Conservation (phyloP, 2,888 invertebrate genomes). For the Polyploca ridens region DNA sequence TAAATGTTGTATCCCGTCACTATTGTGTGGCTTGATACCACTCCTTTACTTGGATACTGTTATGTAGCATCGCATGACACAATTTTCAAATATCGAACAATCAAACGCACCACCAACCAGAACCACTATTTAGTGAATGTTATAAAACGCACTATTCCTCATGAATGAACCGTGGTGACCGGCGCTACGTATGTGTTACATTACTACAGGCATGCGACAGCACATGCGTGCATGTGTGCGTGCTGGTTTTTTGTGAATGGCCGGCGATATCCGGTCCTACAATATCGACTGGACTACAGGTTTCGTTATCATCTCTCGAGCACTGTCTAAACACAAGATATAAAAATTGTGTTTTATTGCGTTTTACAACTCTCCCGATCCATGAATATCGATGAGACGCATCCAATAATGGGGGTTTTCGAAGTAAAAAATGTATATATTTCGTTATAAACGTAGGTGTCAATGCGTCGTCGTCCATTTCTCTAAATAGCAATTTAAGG, state of each 20-base stretch:
- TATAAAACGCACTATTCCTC: constrained; percentile 70
- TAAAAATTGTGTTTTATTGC: constrained; percentile 83
- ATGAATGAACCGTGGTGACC: constrained; percentile 77
- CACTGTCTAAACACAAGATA: constrained; percentile 82
- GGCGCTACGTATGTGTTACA: constrained; percentile 52
- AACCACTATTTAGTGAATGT: constrained; percentile 64
- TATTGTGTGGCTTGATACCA: constrained; percentile 20
- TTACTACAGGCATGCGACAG: constrained; percentile 48
- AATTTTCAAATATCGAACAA: constrained; percentile 41
- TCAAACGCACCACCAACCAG: constrained; percentile 52
- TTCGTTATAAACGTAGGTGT: constrained; percentile 72
- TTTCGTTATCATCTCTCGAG: constrained; percentile 81
- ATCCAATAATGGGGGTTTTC: constrained; percentile 67
- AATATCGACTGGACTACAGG: constrained; percentile 73
- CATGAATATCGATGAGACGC: constrained; percentile 76
- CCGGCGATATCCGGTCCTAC: constrained; percentile 80
- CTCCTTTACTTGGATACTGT: no score
- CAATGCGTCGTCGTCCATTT: constrained; percentile 62
- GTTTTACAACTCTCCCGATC: constrained; percentile 72
- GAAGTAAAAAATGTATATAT: constrained; percentile 50
- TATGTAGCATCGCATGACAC: constrained; percentile 39
- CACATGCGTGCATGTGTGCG: constrained; percentile 51
- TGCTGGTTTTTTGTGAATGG: constrained; percentile 81
- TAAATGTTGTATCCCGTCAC: background rate
- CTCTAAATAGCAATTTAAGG: constrained; percentile 68